Conservation (phyloP, 92 coral and sea anemone species). For the Porites cylindrica region DNA sequence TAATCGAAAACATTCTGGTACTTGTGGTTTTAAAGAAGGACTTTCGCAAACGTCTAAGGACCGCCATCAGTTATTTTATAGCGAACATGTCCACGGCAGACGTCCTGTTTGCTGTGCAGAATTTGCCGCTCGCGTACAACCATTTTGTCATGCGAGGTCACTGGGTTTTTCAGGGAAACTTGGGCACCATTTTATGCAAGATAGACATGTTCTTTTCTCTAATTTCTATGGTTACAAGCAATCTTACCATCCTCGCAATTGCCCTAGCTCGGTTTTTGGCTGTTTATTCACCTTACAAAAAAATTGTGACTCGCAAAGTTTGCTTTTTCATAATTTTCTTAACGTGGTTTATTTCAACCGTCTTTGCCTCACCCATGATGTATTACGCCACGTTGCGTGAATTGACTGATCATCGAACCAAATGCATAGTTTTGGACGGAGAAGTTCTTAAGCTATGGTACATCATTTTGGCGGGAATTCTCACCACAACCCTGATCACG, state of each 20-base stretch:
- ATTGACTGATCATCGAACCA: background rate
- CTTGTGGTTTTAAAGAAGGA: slow-evolving; percentile 26
- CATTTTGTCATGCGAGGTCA: slow-evolving; percentile 1
- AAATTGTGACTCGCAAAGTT: slow-evolving; percentile 35
- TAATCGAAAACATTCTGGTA: slow-evolving; percentile 33
- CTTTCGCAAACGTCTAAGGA: slow-evolving; percentile 4
- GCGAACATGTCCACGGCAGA: slow-evolving; percentile 49
- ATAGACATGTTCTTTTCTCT: slow-evolving; percentile 39
- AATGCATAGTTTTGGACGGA: background rate
- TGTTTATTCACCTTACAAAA: slow-evolving; percentile 22
- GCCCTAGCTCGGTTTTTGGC: slow-evolving; percentile 39
- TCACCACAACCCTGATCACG: slow-evolving; percentile 13
- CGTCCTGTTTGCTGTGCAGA: slow-evolving; percentile 38
- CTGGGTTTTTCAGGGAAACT: slow-evolving; percentile 12
- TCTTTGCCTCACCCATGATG: slow-evolving; percentile 32
- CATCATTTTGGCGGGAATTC: slow-evolving; percentile 38
- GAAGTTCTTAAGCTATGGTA: slow-evolving; percentile 26
- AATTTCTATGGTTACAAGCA: slow-evolving; percentile 14
- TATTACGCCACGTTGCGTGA: background rate
- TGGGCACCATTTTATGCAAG: slow-evolving; percentile 41
- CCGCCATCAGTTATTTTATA: slow-evolving; percentile 37
- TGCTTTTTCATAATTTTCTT: slow-evolving; percentile 16
- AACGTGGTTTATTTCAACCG: slow-evolving; percentile 42
- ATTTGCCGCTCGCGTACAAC: slow-evolving; percentile 21
- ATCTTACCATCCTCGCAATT: slow-evolving; percentile 44